Conservation (phyloP, 2,113 vertebrate genomes). For the Menidia beryllina region DNA sequence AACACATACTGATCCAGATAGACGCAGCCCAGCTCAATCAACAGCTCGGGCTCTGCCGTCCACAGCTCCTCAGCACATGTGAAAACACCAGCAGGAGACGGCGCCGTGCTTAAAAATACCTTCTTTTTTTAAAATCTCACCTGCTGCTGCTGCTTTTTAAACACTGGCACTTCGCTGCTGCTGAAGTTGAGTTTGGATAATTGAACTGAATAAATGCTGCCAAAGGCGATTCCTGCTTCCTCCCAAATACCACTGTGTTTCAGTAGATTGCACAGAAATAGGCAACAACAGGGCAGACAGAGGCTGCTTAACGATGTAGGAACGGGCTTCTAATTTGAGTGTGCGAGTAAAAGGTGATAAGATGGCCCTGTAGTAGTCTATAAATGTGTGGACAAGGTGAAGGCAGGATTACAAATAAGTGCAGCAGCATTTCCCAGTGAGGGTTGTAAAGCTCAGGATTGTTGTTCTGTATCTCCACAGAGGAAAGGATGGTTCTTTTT, state of each 20-base stretch:
- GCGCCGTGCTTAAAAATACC: slow-evolving; percentile 4
- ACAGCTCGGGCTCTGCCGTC: slow-evolving; percentile 25
- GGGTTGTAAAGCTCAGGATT: not conserved
- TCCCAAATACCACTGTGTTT: slow-evolving; percentile 24
- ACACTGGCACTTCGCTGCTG: slow-evolving; percentile 5
- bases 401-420: too few species aligned
- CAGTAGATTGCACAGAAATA: slow-evolving; percentile 17
- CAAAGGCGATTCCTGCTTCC: slow-evolving; percentile 47
- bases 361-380: not conserved
- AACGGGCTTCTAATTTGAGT: slow-evolving; percentile 27
- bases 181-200: slow-evolving; percentile 35
- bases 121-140: slow-evolving; percentile 36
- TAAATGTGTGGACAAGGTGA: too few species aligned
- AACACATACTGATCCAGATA: slow-evolving; percentile 39
- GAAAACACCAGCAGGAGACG: slow-evolving; percentile 27
- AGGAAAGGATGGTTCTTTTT: too few species aligned
- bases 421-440: not conserved
- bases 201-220: slow-evolving; percentile 44
- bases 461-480: too few species aligned
- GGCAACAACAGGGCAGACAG: slow-evolving; percentile 10
- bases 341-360: not conserved
- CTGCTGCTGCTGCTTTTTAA: slow-evolving; percentile 35
- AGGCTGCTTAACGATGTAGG: slow-evolving; percentile 1
- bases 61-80: slow-evolving; percentile 20
- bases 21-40: slow-evolving; percentile 24